Percentiles rank a stretch among this genome's conserved stretches.
Conservation (phyloP, 2,113 vertebrate species). For the Otocyon megalotis region DNA sequence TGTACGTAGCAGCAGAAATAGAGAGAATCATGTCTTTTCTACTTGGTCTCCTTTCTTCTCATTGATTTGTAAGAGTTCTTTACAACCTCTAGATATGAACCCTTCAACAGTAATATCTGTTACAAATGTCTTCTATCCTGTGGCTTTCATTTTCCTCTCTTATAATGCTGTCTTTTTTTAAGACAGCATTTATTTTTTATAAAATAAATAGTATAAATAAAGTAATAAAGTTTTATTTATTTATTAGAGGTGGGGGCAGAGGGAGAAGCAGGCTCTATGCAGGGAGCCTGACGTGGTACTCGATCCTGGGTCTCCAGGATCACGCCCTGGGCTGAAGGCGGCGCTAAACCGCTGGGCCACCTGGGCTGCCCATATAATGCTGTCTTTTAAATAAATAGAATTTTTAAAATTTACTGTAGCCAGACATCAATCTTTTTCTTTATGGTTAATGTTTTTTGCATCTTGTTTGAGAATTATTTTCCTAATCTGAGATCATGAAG, state of each 20-base stretch:
- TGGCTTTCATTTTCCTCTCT: neutral
- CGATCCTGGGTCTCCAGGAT: no score
- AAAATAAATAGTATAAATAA: neutral
- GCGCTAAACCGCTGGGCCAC: no score
- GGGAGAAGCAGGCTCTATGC: no score
- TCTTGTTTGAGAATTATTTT: conserved; percentile 34
- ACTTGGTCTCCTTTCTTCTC: neutral
- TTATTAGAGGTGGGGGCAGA: no score
- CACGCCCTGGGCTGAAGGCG: no score
- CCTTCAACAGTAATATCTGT: neutral
- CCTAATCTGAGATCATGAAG: neutral
- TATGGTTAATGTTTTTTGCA: conserved; percentile 24
- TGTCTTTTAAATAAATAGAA: conserved; percentile 23
- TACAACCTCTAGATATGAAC: neutral
- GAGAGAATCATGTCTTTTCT: neutral
- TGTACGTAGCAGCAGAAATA: neutral
- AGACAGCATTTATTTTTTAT: no score
- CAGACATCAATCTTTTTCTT: neutral
- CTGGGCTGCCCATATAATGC: neutral
- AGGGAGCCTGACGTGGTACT: no score
- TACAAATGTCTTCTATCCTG: neutral
- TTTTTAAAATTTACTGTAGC: neutral
- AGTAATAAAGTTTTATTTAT: no score
- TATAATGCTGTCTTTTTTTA: conserved; percentile 16
- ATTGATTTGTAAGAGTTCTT: neutral